Percentiles rank a stretch among this genome's conserved stretches.
These are phyloP conservation scores for Champsocephalus gunnari DNA, from an alignment of 2,797 vertebrate genomes.

Conservation along the genomic window DNA sequence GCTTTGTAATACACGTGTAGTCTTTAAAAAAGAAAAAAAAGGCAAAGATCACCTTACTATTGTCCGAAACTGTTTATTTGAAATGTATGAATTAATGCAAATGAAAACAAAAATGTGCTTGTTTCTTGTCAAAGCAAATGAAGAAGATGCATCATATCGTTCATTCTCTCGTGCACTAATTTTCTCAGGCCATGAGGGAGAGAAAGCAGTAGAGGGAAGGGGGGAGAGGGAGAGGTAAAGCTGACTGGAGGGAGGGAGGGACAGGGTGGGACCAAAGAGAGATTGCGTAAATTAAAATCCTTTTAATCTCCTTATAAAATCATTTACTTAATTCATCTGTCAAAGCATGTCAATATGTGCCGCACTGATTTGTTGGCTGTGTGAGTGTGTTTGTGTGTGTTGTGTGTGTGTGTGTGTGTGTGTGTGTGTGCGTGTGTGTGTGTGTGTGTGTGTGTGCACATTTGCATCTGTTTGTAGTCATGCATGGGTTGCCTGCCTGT, in stretches of 20 bases:
- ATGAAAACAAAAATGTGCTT: slow-evolving; percentile 12
- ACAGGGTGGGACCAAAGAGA: slow-evolving; percentile 78
- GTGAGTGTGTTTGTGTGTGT: slow-evolving; percentile 8
- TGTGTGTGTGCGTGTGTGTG: slow-evolving; percentile 16
- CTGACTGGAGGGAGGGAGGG: slow-evolving; percentile 65
- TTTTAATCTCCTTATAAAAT: slow-evolving; percentile 91
- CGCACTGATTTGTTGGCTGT: slow-evolving; percentile 78
- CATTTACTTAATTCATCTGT: slow-evolving; percentile 91
- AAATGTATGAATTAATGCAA: not conserved
- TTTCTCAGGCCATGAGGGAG: slow-evolving; percentile 55
- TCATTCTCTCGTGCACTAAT: slow-evolving; percentile 19
- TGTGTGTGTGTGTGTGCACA: slow-evolving; percentile 24
- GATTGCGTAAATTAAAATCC: slow-evolving; percentile 89
- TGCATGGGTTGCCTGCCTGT: slow-evolving; percentile 52
- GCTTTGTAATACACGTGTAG: not conserved
- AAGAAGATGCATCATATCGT: not conserved
- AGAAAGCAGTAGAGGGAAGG: slow-evolving; percentile 51
- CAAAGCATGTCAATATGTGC: slow-evolving; percentile 88
- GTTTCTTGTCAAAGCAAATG: not conserved
- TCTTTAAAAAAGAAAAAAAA: not conserved
- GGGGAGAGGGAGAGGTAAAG: slow-evolving; percentile 61
- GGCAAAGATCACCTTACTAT: not conserved
- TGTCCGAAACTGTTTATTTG: not conserved
- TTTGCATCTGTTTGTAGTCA: slow-evolving; percentile 75
- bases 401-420: not conserved